Evolutionary conservation across 2,888 invertebrate species (phyloP).

Genomic region (Drosophila meridiana): DNA sequence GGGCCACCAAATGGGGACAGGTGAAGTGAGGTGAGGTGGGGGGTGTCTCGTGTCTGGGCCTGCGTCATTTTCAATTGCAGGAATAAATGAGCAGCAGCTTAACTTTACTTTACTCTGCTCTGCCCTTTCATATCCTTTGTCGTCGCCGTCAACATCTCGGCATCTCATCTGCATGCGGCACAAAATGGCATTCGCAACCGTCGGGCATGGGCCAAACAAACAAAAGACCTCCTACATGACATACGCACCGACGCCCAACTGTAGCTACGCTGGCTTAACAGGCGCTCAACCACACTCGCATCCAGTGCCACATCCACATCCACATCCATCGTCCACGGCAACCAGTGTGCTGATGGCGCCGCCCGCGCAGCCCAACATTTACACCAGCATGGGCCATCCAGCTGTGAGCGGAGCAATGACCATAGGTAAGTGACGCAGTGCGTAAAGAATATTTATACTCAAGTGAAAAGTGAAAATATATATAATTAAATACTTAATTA

Average conservation of each 20-base stretch:
- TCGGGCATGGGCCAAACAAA: constrained; percentile 46
- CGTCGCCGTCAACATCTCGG: constrained; percentile 48
- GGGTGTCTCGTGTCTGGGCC: constrained; percentile 14
- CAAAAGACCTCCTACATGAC: constrained; percentile 83
- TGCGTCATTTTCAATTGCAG: constrained; percentile 45
- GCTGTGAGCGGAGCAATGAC: constrained; percentile 79
- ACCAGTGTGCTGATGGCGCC: constrained; percentile 84
- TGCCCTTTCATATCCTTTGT: constrained; percentile 65
- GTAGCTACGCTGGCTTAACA: constrained; percentile 81
- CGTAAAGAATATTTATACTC: constrained; percentile 10
- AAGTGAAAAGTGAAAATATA: neutral
- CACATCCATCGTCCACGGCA: constrained; percentile 66
- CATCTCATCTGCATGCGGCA: constrained; percentile 50
- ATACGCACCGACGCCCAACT: constrained; percentile 83
- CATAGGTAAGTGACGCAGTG: constrained; percentile 74
- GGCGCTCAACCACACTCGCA: constrained; percentile 62
- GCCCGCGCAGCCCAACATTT: constrained; percentile 77
- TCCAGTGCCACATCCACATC: constrained; percentile 35
- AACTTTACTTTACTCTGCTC: constrained; percentile 51
- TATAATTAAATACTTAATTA: constrained; percentile 9
- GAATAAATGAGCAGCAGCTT: constrained; percentile 59
- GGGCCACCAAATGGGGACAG: neutral
- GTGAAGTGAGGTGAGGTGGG: neutral
- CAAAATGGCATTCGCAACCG: constrained; percentile 54
- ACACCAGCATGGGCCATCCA: constrained; percentile 79